Evolutionary conservation across 1,140 invertebrate genomes (phyloP), one percentile per base, ranked within the genome.

Genomic region (Hydropsyche tenuis): DNA sequence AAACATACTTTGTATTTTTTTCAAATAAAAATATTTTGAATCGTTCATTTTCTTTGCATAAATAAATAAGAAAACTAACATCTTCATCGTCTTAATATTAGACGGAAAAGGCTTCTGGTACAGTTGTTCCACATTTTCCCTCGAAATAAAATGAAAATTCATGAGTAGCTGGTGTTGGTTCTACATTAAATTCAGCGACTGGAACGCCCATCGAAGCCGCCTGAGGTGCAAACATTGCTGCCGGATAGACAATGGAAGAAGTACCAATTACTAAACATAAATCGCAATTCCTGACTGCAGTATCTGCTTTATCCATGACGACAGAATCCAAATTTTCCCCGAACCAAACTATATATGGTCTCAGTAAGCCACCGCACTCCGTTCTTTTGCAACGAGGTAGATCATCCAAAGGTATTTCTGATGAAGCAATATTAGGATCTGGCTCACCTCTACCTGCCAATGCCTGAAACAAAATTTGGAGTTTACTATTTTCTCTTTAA

Each of bases 291-390:
- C 88, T 84, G 64, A 96, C 84, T 73, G 89, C 89, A 56, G 85
- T 78, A 63, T 88, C 88, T 92, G 91, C 89, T 82, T 85, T 84
- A 1, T 87, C 75, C 12, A 96, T 79, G 37, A 94, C 86, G 69
- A 87, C 79, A 20, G 83, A 72, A 75, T 95, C 87, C 63, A 96
- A 85, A 79, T 84, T 87, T 88, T 97, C 95, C 4, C 94, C 94
- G 87, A 96, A 96, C 95, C 95, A 96, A 12, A 96, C 91, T 75
- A 96, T 93, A 81, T 94, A 87, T 1, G 94, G 94, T 68, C 95
- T 84, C 7, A 95, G 81, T n/a, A 96, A 82, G 20, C 90, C 91
- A 48, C 82, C 83, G 82, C 95, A 96, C 53, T 73, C 73, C 30
- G 79, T 37, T 80, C 88, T 86, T 72, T 86, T 85, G 82, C 94